Percentiles rank a stretch among this genome's conserved stretches.
phyloP scores from a whole-genome alignment of 2,797 vertebrate genomes.

The Peromyscus eremicus region DNA sequence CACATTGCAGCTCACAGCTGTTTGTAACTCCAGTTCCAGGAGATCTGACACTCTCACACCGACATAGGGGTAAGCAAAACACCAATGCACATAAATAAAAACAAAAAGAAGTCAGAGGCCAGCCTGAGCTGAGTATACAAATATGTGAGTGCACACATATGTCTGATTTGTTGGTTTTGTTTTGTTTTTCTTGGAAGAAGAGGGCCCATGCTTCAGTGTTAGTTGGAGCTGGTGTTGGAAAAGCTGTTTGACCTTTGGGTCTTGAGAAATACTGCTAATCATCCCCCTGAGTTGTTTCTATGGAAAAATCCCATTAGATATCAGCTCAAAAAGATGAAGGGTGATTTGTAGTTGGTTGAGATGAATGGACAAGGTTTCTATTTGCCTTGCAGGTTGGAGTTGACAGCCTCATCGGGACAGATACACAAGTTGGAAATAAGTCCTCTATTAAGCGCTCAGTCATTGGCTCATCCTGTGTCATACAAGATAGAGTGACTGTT shows the following conservation, averaged over 20 bases:
- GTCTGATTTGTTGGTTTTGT: neutral
- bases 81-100: no score
- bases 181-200: slow-evolving; percentile 5
- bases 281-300: neutral
- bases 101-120: neutral
- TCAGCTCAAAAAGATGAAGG: neutral
- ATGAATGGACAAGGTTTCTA: slow-evolving; percentile 14
- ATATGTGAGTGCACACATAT: neutral
- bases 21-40: no score
- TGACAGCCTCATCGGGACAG: slow-evolving; percentile 95
- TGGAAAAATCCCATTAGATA: slow-evolving; percentile 14
- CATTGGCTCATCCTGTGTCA: slow-evolving; percentile 91
- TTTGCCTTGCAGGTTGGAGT: slow-evolving; percentile 91
- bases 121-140: neutral
- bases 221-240: slow-evolving; percentile 42
- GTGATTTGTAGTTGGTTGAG: slow-evolving; percentile 45
- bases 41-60: no score
- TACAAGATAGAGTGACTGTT: slow-evolving; percentile 96
- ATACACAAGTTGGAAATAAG: slow-evolving; percentile 95
- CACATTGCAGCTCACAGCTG: no score
- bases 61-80: no score
- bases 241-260: neutral
- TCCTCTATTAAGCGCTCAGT: slow-evolving; percentile 96
- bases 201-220: neutral
- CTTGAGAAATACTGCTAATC: neutral